Evolutionary conservation across 2,888 invertebrate species (phyloP).

Genomic region (Idaea biselata): DNA sequence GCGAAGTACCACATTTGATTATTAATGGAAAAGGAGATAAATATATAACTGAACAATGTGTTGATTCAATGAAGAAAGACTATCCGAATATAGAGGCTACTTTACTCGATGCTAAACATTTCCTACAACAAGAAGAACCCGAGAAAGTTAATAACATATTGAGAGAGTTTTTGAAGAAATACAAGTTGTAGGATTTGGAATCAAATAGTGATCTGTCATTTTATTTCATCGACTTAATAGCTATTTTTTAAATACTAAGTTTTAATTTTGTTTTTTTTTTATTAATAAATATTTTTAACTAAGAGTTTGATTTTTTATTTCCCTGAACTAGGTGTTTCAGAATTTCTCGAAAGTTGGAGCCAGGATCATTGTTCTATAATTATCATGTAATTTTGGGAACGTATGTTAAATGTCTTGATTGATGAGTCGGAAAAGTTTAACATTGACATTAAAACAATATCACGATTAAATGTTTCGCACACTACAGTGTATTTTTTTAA

Average conservation of each 20-base stretch:
- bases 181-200: conserved; percentile 40
- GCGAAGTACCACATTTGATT: conserved; percentile 60
- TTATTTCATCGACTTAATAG: not conserved
- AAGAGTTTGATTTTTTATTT: no score
- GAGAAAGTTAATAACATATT: conserved; percentile 73
- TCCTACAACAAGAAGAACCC: conserved; percentile 79
- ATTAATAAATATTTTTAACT: not conserved
- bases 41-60: conserved; percentile 45
- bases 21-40: conserved; percentile 70
- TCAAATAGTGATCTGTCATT: conserved; percentile 5
- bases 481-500: no score
- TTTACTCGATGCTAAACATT: conserved; percentile 72
- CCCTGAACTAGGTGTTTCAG: no score
- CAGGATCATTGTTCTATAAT: no score
- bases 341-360: no score
- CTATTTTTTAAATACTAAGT: not conserved
- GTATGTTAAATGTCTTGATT: no score
- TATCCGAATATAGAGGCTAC: conserved; percentile 65
- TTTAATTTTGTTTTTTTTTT: not conserved
- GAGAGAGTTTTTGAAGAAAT: conserved; percentile 64
- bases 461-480: no score
- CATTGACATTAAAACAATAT: no score
- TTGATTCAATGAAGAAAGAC: conserved; percentile 55
- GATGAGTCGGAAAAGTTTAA: no score
- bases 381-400: no score